phyloP scores from a whole-genome alignment of 2,888 invertebrate genomes.

The Nebria salina region DNA sequence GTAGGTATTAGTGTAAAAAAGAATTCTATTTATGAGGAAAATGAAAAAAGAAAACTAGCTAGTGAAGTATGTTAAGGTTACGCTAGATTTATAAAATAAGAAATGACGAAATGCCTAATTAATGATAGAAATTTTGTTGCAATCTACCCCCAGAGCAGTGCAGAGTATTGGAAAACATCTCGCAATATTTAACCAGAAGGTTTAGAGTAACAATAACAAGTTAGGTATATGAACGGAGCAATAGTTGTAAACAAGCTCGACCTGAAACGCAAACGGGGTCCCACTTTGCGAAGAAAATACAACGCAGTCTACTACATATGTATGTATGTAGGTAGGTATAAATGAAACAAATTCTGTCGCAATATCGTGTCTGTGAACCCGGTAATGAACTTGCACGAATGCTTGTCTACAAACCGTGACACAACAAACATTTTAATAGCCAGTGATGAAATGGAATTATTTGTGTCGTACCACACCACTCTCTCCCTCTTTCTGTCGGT shows the following conservation, averaged over 20 bases:
- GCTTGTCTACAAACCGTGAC: conserved; percentile 34
- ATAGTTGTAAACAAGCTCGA: not conserved
- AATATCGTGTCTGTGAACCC: conserved; percentile 39
- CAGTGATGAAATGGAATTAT: conserved; percentile 43
- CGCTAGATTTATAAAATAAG: not conserved
- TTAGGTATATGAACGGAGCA: not conserved
- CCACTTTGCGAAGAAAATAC: not conserved
- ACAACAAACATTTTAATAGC: conserved; percentile 34
- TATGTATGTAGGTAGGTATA: not conserved
- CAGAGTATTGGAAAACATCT: not conserved
- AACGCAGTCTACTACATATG: not conserved
- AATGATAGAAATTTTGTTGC: not conserved
- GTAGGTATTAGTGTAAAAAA: no score
- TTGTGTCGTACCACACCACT: conserved; percentile 40
- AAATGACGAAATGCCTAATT: not conserved
- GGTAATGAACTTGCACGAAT: conserved; percentile 42
- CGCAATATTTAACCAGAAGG: not conserved
- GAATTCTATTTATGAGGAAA: not conserved
- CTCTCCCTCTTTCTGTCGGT: conserved; percentile 44
- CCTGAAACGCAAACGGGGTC: not conserved
- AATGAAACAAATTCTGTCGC: conserved; percentile 42
- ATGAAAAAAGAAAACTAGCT: not conserved
- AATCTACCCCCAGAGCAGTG: not conserved
- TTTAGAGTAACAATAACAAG: not conserved
- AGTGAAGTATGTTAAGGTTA: not conserved